Evolutionary conservation across 2,113 vertebrate genomes (phyloP).

Genomic region (Ranitomeya variabilis): DNA sequence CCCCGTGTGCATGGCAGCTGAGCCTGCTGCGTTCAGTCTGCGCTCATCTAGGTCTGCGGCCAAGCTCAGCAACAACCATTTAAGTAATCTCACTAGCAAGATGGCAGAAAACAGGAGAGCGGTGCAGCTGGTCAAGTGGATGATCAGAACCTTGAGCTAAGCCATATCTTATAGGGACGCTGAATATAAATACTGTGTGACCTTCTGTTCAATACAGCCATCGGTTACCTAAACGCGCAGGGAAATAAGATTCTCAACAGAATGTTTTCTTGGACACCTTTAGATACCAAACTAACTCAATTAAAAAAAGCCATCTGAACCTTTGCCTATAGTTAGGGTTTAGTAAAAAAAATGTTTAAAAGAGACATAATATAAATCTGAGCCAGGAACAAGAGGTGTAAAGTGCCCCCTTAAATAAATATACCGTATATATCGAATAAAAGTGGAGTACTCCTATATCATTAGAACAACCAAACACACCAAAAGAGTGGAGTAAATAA

Average conservation of each 20-base stretch:
- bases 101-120: slow-evolving; percentile 29
- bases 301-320: no score
- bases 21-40: slow-evolving; percentile 16
- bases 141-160: slow-evolving; percentile 17
- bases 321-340: no score
- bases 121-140: slow-evolving; percentile 34
- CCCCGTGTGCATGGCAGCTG: slow-evolving; percentile 46
- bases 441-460: no score
- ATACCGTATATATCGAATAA: no score
- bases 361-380: no score
- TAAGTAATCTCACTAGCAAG: slow-evolving; percentile 42
- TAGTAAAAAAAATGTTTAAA: no score
- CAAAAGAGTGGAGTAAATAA: no score
- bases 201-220: slow-evolving; percentile 4
- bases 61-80: slow-evolving; percentile 48
- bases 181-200: slow-evolving; percentile 10
- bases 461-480: no score
- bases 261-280: background rate
- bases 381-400: no score
- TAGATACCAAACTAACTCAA: no score
- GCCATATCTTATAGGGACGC: slow-evolving; percentile 1
- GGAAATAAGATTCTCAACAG: background rate
- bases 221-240: background rate
- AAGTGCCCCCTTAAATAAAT: no score
- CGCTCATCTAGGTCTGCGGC: background rate